Evolutionary conservation across 2,797 vertebrate species (phyloP).

Genomic region (Hippopotamyrus pictus): DNA sequence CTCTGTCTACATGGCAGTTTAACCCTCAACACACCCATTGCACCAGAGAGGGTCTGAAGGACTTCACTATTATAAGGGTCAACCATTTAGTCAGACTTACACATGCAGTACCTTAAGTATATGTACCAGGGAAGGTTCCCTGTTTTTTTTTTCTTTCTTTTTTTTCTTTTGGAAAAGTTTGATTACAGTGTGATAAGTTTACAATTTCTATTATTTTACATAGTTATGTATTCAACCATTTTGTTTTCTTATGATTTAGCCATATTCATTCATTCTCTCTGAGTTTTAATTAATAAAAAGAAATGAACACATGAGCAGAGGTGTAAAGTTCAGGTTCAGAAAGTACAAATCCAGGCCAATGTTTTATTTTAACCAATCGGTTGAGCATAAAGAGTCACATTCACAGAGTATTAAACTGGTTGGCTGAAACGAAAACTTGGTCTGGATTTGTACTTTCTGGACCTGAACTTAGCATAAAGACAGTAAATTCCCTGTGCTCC

Average conservation of each 20-base stretch:
- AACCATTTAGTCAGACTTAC: neutral
- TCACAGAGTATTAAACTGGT: neutral
- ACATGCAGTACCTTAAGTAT: neutral
- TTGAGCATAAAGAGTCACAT: neutral
- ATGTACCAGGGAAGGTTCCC: neutral
- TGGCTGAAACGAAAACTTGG: neutral
- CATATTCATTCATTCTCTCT: neutral
- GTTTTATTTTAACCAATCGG: neutral
- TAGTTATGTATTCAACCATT: neutral
- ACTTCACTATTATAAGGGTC: neutral
- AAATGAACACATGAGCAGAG: neutral
- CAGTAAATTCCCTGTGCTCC: neutral
- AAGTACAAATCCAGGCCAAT: neutral
- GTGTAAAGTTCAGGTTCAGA: neutral
- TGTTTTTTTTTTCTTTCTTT: neutral
- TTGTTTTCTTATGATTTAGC: neutral
- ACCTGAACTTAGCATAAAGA: neutral
- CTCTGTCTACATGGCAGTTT: neutral
- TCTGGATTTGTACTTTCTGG: neutral
- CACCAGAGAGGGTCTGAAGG: neutral
- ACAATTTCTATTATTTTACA: neutral
- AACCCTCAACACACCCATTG: neutral
- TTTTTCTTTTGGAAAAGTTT: neutral
- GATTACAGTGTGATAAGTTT: neutral
- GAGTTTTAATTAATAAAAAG: neutral